Percentiles rank a stretch among this genome's conserved stretches.
Evolutionary conservation across 2,113 vertebrate species (phyloP).

Genomic region (Chauna torquata): DNA sequence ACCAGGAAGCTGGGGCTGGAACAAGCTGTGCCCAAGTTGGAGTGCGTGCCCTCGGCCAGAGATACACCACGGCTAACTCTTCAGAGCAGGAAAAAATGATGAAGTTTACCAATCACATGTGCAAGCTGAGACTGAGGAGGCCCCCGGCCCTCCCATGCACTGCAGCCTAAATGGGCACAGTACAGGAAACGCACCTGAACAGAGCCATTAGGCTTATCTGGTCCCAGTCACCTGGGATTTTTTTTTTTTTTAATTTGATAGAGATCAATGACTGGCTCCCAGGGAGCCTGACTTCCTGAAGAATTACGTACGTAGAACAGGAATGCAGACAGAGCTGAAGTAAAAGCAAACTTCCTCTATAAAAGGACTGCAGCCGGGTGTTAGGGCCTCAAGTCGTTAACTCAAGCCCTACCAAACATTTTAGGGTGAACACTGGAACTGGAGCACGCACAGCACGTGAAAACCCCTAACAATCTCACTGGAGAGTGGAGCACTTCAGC

Average conservation of each 20-base stretch:
- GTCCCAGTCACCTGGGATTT: background rate
- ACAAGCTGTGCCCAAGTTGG: background rate
- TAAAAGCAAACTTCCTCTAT: background rate
- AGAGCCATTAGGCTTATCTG: rapidly evolving
- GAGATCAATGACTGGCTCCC: background rate
- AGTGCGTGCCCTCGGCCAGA: background rate
- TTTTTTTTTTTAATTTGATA: background rate
- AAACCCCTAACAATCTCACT: background rate
- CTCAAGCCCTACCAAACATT: background rate
- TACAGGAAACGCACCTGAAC: background rate
- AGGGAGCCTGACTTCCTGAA: background rate
- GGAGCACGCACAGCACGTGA: rapidly evolving
- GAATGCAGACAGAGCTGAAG: background rate
- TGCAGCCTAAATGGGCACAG: background rate
- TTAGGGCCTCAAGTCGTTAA: background rate
- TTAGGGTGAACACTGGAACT: background rate
- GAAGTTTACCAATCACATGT: background rate
- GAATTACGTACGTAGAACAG: background rate
- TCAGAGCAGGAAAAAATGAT: background rate
- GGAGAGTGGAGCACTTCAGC: rapidly evolving
- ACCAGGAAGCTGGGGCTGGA: background rate
- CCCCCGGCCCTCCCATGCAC: rapidly evolving
- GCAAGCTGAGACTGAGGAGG: rapidly evolving
- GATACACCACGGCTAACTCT: background rate
- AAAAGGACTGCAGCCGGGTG: background rate